These are phyloP conservation scores for Chloroclystis v-ata DNA, from an alignment of 2,888 invertebrate species.

Conservation along the genomic window DNA sequence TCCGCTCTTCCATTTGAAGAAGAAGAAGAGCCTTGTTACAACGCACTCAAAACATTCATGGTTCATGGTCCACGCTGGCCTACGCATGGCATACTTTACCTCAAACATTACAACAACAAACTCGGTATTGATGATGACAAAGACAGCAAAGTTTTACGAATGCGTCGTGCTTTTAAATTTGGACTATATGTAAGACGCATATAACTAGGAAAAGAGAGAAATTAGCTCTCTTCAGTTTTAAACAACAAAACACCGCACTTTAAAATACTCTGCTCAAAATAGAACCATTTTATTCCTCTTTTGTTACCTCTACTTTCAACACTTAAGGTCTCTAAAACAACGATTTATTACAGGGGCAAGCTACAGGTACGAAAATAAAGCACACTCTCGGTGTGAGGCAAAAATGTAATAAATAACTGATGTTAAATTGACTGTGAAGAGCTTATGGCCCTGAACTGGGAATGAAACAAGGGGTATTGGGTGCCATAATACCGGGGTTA, in stretches of 20 bases:
- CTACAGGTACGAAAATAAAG: slow-evolving; percentile 59
- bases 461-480: slow-evolving; percentile 51
- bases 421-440: slow-evolving; percentile 73
- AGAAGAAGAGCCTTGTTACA: no score
- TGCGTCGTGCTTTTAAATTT: no score
- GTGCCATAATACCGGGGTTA: slow-evolving; percentile 22
- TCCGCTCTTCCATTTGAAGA: no score
- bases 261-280: slow-evolving; percentile 14
- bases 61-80: no score
- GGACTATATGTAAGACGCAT: no score
- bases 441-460: slow-evolving; percentile 61
- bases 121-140: no score
- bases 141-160: no score
- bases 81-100: no score
- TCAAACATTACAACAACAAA: no score
- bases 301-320: slow-evolving; percentile 55
- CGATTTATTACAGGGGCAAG: slow-evolving; percentile 51
- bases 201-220: no score
- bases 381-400: slow-evolving; percentile 58
- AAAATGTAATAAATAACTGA: slow-evolving; percentile 69
- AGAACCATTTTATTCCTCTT: slow-evolving; percentile 43
- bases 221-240: neutral
- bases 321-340: slow-evolving; percentile 47
- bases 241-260: neutral
- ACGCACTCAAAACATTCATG: no score